phyloP scores from a whole-genome alignment of 1,140 invertebrate species.

The Bombyx mandarina region DNA sequence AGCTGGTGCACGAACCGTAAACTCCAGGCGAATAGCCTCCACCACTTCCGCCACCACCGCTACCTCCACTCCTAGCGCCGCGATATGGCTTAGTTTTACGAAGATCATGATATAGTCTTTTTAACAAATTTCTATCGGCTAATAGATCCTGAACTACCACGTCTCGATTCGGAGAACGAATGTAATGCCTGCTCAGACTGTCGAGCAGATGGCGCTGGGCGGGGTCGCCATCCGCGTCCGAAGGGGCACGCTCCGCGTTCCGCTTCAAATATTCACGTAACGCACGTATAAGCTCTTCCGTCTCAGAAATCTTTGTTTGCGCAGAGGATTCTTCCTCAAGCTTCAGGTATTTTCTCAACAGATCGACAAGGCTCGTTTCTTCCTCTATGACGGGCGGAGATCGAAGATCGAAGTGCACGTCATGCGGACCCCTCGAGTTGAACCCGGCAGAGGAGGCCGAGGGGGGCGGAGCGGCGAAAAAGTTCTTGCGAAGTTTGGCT shows the following conservation, averaged over 20 bases:
- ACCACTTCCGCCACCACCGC: conserved; percentile 27
- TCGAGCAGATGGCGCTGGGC: conserved; percentile 76
- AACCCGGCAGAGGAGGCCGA: conserved; percentile 38
- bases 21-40: conserved; percentile 26
- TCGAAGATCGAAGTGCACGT: conserved; percentile 13
- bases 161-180: conserved; percentile 75
- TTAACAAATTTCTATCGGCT: conserved; percentile 78
- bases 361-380: conserved; percentile 72
- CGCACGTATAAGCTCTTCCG: conserved; percentile 76
- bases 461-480: conserved; percentile 62
- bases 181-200: conserved; percentile 77
- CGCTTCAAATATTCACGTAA: conserved; percentile 74
- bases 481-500: conserved; percentile 77
- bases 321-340: conserved; percentile 45
- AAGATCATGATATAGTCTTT: conserved; percentile 80
- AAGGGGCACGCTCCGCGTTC: conserved; percentile 33
- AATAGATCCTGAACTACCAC: conserved; percentile 79
- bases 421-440: conserved; percentile 24
- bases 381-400: conserved; percentile 61
- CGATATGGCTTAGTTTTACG: conserved; percentile 78
- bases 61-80: conserved; percentile 51
- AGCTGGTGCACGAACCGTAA: conserved; percentile 31
- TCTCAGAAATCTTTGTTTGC: conserved; percentile 56
- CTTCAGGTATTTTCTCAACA: conserved; percentile 77
- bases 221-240: conserved; percentile 64